Percentiles rank a stretch among this genome's conserved stretches.
Conservation (phyloP, 1,140 invertebrate genomes). For the Nephotettix cincticeps region DNA sequence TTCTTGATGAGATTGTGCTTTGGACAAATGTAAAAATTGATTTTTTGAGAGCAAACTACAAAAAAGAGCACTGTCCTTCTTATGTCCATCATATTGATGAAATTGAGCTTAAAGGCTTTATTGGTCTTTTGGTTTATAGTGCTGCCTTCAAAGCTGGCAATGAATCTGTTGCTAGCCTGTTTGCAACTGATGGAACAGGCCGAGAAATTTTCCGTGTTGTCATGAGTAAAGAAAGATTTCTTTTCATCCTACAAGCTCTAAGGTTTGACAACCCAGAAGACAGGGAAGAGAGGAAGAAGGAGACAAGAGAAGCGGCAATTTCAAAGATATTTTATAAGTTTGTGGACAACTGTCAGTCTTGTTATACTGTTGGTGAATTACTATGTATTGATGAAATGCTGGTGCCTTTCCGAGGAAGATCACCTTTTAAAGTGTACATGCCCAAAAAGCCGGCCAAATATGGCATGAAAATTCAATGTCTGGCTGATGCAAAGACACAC, state of each 20-base stretch:
- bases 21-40: constrained; percentile 21
- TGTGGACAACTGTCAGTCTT: constrained; percentile 39
- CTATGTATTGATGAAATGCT: constrained; percentile 44
- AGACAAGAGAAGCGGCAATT: constrained; percentile 40
- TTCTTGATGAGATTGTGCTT: constrained; percentile 14
- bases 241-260: constrained; percentile 31
- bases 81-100: constrained; percentile 19
- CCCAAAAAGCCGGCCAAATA: constrained; percentile 50
- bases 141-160: constrained; percentile 16
- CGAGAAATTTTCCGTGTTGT: constrained; percentile 34
- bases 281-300: constrained; percentile 35
- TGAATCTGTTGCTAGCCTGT: constrained; percentile 20
- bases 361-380: constrained; percentile 30
- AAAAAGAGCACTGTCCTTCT: constrained; percentile 12
- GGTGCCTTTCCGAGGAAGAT: constrained; percentile 44
- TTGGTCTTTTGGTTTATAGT: constrained; percentile 13
- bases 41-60: not conserved
- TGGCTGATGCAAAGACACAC: constrained; percentile 11
- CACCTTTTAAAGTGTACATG: constrained; percentile 46
- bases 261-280: constrained; percentile 36
- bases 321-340: constrained; percentile 42
- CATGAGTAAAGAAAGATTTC: constrained; percentile 35
- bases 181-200: constrained; percentile 35
- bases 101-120: constrained; percentile 26
- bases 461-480: constrained; percentile 37